These are phyloP conservation scores for Bursaphelenchus mucronatus DNA, from an alignment of 1,140 invertebrate species.

Conservation along the genomic window DNA sequence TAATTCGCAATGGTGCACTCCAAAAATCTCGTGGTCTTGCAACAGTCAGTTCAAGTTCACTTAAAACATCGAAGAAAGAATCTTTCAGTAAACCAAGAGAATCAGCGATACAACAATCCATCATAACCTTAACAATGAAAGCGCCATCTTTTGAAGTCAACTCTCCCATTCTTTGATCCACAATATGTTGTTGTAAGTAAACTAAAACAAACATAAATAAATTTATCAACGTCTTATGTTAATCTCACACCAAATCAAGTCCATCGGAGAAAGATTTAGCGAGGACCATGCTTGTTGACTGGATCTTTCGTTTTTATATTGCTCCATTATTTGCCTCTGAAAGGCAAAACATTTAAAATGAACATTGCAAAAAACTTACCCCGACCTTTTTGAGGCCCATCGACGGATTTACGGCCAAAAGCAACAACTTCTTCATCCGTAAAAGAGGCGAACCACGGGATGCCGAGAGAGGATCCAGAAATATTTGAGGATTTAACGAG, in stretches of 20 bases:
- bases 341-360: background rate
- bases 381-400: constrained; percentile 10
- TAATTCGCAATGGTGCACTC: background rate
- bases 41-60: constrained; percentile 4
- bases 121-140: background rate
- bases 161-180: constrained; percentile 1
- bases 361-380: background rate
- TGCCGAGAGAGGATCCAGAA: constrained; percentile 1
- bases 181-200: constrained; percentile 1
- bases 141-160: background rate
- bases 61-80: background rate
- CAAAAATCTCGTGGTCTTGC: constrained; percentile 2
- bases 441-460: constrained; percentile 3
- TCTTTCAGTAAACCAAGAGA: constrained; percentile 1
- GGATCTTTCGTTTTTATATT: background rate
- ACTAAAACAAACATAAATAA: constrained; percentile 14
- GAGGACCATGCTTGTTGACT: background rate
- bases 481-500: background rate
- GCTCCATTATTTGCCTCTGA: background rate
- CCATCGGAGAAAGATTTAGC: background rate
- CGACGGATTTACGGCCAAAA: constrained; percentile 7
- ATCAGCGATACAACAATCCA: constrained; percentile 8
- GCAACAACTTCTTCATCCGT: constrained; percentile 3
- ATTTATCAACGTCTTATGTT: background rate
- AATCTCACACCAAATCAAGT: constrained; percentile 21